Base-by-base conservation (phyloP, 1,140 invertebrate species). In the Triops cancriformis region DNA sequence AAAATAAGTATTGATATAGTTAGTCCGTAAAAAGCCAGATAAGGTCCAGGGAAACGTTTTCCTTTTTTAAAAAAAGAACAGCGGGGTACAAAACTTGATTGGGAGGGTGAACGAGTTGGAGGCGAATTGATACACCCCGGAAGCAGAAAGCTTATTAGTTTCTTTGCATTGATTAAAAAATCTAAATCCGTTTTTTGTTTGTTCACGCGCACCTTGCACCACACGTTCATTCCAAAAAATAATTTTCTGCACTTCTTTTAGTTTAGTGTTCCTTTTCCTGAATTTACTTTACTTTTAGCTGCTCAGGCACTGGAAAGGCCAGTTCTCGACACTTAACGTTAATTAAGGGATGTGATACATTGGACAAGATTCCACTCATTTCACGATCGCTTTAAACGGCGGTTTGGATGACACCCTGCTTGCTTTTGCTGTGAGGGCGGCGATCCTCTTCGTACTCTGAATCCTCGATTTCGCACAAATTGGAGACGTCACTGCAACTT, bases 381-480 rank as follows among this genome's bases (percentile, higher is more conserved):
- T 64, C 23, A 23, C 0, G 18, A 74, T 74, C 73, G 73, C 72
- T 74, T 77, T 73, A 78, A 18, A 78, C 51, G 27, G 77, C 77
- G 23, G 77, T 78, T 37, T 78, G 77, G 28, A 78, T 78, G 23
- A 73, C 72, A 6, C 72, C 41, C 18, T 73, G 27, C 11, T 31
- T 42, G 45, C 72, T 78, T 26, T 76, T 74, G 77, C 18, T 64
- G 28, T 74, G 37, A 18, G 51, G 18, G 10, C 51, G 14, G 51
- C 51, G 51, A 26, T 79, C 76, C 74, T 76, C 42, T 75, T 79
- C 43, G 27, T 80, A 72, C 76, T 94, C 93, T n/a, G 92, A 93
- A 85, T 96, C 94, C 85, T 96, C 94, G 82, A 96, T 95, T 87
- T 96, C 94, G 87, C 94, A 96, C 41, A 96, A 87, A 85, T 92